Conservation (phyloP, 2,113 vertebrate genomes). For the Tetraodon nigroviridis region DNA sequence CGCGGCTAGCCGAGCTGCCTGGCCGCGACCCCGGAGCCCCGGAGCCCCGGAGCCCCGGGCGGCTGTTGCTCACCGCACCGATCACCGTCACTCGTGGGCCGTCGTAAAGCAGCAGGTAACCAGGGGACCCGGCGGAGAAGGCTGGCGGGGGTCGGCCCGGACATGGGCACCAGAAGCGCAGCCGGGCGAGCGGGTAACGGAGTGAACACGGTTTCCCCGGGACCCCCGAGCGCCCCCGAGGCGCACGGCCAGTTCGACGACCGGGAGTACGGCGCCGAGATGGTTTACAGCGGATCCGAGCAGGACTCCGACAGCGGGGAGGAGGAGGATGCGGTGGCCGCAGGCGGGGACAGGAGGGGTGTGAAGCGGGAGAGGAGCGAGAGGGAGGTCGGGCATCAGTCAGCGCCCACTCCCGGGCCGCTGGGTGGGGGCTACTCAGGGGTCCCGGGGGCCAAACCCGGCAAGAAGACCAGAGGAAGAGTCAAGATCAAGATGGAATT, state of each 20-base stretch:
- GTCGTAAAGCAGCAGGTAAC: background rate
- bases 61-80: conserved; percentile 1
- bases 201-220: conserved; percentile 44
- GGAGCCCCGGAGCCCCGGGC: conserved; percentile 13
- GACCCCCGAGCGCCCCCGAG: conserved; percentile 19
- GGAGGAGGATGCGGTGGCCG: conserved; percentile 75
- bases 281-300: conserved; percentile 77
- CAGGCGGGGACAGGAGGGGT: conserved; percentile 58
- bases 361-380: conserved; percentile 78
- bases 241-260: conserved; percentile 51
- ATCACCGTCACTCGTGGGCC: background rate
- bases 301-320: conserved; percentile 82
- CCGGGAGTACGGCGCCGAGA: conserved; percentile 39
- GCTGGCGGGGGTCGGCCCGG: conserved; percentile 50
- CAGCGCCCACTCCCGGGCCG: conserved; percentile 44
- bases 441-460: conserved; percentile 83
- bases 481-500: conserved; percentile 97
- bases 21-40: conserved; percentile 17
- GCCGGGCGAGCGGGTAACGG: conserved; percentile 49
- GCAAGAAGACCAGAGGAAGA: conserved; percentile 89
- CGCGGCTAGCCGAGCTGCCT: background rate
- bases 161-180: conserved; percentile 59
- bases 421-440: conserved; percentile 65
- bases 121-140: conserved; percentile 33
- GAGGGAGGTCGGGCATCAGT: conserved; percentile 58